Evolutionary conservation across 2,888 invertebrate species (phyloP).

Genomic region (Pachycephus smyrnensis): DNA sequence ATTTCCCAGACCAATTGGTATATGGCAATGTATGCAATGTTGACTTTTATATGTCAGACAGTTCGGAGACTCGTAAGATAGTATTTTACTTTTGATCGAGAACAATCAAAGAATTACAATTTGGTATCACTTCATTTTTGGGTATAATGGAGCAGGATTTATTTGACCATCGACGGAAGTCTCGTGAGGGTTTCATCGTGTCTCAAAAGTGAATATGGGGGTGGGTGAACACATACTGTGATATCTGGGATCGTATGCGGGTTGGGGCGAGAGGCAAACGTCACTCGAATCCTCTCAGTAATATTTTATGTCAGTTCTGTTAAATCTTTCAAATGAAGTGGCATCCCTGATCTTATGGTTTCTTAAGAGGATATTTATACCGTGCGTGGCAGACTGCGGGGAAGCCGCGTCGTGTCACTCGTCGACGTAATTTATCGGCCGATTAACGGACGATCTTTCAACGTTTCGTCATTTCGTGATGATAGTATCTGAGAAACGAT

Average conservation of each 20-base stretch:
- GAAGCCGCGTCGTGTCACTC: slow-evolving; percentile 3
- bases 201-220: slow-evolving; percentile 3
- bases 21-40: not conserved
- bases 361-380: slow-evolving; percentile 28
- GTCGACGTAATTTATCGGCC: slow-evolving; percentile 5
- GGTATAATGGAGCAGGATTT: slow-evolving; percentile 42
- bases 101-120: not conserved
- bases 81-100: not conserved
- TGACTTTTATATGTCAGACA: not conserved
- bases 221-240: not conserved
- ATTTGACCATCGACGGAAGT: slow-evolving; percentile 49
- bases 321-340: slow-evolving; percentile 34
- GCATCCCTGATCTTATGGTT: slow-evolving; percentile 25
- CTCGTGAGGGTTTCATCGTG: slow-evolving; percentile 40
- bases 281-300: slow-evolving; percentile 20
- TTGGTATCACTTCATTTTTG: not conserved
- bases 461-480: not conserved
- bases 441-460: not conserved
- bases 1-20: not conserved
- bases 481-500: not conserved
- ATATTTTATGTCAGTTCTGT: slow-evolving; percentile 29
- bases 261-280: not conserved
- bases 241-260: not conserved
- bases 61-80: not conserved
- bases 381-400: slow-evolving; percentile 10